Conservation (phyloP, 2,797 vertebrate genomes). For the Otolemur crassicaudatus region DNA sequence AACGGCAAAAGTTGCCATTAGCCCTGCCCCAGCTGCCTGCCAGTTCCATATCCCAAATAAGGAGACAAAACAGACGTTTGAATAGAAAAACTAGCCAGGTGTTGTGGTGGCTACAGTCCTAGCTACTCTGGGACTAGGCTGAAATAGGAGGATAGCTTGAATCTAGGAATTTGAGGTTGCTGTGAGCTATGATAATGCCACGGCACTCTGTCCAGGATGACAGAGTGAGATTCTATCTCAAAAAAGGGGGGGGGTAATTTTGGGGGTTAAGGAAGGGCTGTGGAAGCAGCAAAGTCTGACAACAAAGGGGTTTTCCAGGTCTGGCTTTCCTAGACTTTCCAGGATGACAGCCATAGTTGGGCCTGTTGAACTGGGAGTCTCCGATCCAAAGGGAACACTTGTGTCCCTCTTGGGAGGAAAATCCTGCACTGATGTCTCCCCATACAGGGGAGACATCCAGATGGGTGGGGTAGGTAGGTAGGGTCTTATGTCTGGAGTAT, state of each 20-base stretch:
- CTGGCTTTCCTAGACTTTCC: neutral
- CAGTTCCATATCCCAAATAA: neutral
- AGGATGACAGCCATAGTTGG: neutral
- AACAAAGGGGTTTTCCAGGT: constrained; percentile 38
- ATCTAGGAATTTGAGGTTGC: too few relatives aligned
- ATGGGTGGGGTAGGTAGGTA: neutral
- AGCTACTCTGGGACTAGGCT: too few relatives aligned
- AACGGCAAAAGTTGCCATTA: neutral
- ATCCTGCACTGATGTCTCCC: neutral
- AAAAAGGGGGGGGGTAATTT: neutral
- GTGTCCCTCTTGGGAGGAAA: neutral
- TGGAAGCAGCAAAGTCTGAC: neutral
- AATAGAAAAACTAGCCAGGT: too few relatives aligned
- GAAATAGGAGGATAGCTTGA: too few relatives aligned
- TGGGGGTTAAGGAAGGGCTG: neutral
- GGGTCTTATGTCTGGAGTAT: neutral
- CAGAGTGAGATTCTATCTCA: too few relatives aligned
- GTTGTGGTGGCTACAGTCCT: too few relatives aligned
- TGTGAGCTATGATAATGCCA: too few relatives aligned
- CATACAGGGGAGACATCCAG: neutral
- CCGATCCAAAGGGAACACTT: neutral
- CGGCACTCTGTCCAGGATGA: too few relatives aligned
- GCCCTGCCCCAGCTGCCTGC: neutral
- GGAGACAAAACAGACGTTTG: too few relatives aligned
- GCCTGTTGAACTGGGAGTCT: neutral